Base-by-base conservation (phyloP, 2,797 vertebrate genomes). In the Tiaroga cobitis region DNA sequence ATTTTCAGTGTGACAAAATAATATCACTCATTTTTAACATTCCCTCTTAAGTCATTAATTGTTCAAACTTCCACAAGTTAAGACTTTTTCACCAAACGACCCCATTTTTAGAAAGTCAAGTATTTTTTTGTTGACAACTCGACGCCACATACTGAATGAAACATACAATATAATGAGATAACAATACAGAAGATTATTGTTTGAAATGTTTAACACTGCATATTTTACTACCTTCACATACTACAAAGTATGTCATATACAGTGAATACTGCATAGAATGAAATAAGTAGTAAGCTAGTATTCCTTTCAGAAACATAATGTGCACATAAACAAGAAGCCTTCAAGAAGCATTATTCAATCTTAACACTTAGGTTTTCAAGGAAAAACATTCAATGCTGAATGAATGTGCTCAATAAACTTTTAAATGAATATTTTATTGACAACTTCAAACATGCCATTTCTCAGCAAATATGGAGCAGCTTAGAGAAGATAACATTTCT, bases 381-480 rank as follows among this genome's bases (percentile, higher is more conserved):
- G 8, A 65, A 49, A 74, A 32, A 21, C 34, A 49, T 6, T 43
- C 3, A 73, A 18, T 18, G 26, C 11, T 43, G 26, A 46, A 76
- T 37, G 3, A 65, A 75, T 51, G 29, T 67, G 15, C 32, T 83
- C 59, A 76, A 67, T 67, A 83, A 76, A 83, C 19, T 34, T 34
- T 9, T n/a, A 26, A 59, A 82, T 51, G 2, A 0, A 82, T 82
- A 83, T 65, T 51, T 83, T 29, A 83, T 26, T 67, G 34, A 41
- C 51, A 43, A 72, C 11, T 24, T 80, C n/a, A 67, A 68, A 49
- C 7, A 34, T n/a, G 39, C 2, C 43, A 34, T 51, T 68, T 80
- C 79, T 46, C 5, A 83, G 39, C 41, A 43, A 81, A 81, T 81
- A 49, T 39, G 15, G 46, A 54, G 65, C 24, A 54, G 79, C 24